A percentile compares a stretch with the other conserved stretches of the same genome.
Evolutionary conservation across 2,113 vertebrate genomes (phyloP).

Genomic region (Cichladusa arquata): DNA sequence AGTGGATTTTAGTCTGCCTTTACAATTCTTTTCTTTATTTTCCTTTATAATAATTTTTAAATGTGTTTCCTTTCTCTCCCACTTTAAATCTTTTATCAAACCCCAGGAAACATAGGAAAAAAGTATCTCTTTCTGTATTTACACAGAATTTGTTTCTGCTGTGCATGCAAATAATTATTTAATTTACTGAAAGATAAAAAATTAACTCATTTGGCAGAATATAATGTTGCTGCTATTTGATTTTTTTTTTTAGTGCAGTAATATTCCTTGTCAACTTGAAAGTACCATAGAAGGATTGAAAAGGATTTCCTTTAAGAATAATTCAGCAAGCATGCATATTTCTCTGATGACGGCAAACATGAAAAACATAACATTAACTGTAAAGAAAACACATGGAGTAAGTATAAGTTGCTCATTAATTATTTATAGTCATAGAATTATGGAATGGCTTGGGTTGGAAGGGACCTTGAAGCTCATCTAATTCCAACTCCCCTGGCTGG

Average conservation of each 20-base stretch:
- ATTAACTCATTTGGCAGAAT: neutral
- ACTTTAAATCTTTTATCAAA: neutral
- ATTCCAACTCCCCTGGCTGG: neutral
- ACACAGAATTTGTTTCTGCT: neutral
- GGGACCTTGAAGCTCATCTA: neutral
- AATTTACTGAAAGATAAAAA: neutral
- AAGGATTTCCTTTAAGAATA: neutral
- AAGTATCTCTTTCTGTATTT: neutral
- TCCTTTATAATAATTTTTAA: neutral
- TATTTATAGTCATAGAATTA: neutral
- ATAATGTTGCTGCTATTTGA: neutral
- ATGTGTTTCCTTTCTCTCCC: neutral
- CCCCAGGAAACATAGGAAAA: neutral
- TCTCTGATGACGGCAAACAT: neutral
- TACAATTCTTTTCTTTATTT: neutral
- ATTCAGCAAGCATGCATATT: fast-evolving
- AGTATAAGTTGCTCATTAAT: conserved; percentile 15
- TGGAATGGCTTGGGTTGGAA: neutral
- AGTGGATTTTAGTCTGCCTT: neutral
- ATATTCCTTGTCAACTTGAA: neutral
- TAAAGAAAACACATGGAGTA: neutral
- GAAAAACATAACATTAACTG: neutral
- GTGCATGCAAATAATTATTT: neutral
- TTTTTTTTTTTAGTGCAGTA: neutral
- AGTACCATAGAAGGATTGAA: neutral